These are phyloP conservation scores for Aphyosemion australe DNA, from an alignment of 2,113 vertebrate genomes.

Conservation along the genomic window DNA sequence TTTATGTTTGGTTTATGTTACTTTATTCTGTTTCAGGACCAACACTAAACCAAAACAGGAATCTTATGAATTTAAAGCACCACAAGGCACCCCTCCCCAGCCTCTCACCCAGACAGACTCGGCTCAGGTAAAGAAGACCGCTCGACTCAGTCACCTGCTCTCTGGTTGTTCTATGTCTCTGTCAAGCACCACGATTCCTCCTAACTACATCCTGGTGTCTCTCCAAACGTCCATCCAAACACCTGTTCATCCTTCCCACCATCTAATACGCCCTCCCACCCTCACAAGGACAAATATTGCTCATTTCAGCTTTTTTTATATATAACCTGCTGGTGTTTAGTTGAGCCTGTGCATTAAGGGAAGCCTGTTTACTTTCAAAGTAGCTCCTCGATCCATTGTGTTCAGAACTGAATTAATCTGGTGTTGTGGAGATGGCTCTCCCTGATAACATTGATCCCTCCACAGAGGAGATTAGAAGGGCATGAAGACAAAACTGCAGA, in stretches of 20 bases:
- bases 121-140: constrained; percentile 70
- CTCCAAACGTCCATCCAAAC: constrained; percentile 18
- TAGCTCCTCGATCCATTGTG: constrained; percentile 47
- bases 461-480: constrained; percentile 63
- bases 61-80: constrained; percentile 90
- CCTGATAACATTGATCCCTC: constrained; percentile 69
- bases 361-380: constrained; percentile 59
- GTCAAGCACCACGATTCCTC: constrained; percentile 18
- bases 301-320: constrained; percentile 46
- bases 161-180: constrained; percentile 20
- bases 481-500: constrained; percentile 47
- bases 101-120: constrained; percentile 68
- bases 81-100: constrained; percentile 78
- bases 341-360: constrained; percentile 31
- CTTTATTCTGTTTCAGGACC: constrained; percentile 80
- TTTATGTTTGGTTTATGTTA: neutral
- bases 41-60: constrained; percentile 98
- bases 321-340: constrained; percentile 42
- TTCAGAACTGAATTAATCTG: constrained; percentile 62
- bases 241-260: constrained; percentile 27
- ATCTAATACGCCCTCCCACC: constrained; percentile 7
- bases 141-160: constrained; percentile 1
- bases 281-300: constrained; percentile 53
- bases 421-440: constrained; percentile 56
- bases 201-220: constrained; percentile 20